A percentile compares a stretch with the other conserved stretches of the same genome.
phyloP scores from a whole-genome alignment of 2,888 invertebrate species.

The Scaptomyza flava region DNA sequence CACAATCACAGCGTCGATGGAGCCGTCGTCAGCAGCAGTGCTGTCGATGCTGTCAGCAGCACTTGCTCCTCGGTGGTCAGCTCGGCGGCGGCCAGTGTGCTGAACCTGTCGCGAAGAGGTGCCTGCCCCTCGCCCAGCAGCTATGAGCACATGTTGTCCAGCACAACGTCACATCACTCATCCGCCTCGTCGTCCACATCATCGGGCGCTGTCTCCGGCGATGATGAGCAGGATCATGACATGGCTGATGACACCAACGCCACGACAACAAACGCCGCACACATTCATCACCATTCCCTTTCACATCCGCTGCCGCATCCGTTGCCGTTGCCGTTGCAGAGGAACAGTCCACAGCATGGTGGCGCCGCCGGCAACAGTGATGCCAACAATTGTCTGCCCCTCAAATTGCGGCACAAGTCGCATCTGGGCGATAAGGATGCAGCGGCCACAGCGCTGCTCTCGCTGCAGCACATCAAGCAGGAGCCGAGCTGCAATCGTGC shows the following conservation, averaged over 20 bases:
- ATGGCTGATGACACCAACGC: constrained; percentile 75
- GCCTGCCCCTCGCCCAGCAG: constrained; percentile 86
- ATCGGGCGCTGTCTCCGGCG: constrained; percentile 85
- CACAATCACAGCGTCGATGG: constrained; percentile 56
- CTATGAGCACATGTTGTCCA: constrained; percentile 90
- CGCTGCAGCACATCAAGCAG: constrained; percentile 93
- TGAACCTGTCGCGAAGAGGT: constrained; percentile 88
- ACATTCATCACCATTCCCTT: constrained; percentile 1
- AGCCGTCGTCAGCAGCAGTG: constrained; percentile 1
- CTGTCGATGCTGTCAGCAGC: constrained; percentile 71
- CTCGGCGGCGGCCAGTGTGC: constrained; percentile 85
- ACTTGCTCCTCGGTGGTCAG: constrained; percentile 68
- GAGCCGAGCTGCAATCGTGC: constrained; percentile 89
- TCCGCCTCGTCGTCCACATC: constrained; percentile 87
- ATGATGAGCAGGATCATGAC: constrained; percentile 85
- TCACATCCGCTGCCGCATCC: constrained; percentile 33
- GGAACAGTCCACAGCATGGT: constrained; percentile 54
- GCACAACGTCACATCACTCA: constrained; percentile 82
- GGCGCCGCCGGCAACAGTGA: constrained; percentile 82
- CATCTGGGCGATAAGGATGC: constrained; percentile 96
- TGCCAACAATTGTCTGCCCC: constrained; percentile 92
- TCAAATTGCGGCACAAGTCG: constrained; percentile 96
- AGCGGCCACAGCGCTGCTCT: constrained; percentile 91
- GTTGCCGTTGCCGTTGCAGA: constrained; percentile 23
- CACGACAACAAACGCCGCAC: not conserved